These are phyloP conservation scores for Drosophila peninsularis DNA, from an alignment of 2,888 invertebrate genomes.

Conservation along the genomic window DNA sequence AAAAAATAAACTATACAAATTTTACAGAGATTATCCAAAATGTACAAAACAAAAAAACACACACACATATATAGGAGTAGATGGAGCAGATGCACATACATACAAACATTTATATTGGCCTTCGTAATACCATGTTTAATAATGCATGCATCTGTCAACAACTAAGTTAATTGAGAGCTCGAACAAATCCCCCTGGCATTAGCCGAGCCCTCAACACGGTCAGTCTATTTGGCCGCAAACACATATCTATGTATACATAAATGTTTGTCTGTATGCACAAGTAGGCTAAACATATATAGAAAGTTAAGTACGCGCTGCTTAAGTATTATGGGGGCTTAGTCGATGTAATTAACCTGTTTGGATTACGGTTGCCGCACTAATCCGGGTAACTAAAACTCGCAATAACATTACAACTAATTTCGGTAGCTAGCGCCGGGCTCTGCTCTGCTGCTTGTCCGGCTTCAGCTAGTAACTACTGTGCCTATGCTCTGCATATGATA, in stretches of 20 bases:
- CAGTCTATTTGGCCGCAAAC: not conserved
- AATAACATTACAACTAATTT: slow-evolving; percentile 42
- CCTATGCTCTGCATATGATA: slow-evolving; percentile 2
- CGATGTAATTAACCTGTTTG: slow-evolving; percentile 53
- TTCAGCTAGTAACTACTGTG: not conserved
- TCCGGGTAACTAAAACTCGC: slow-evolving; percentile 19
- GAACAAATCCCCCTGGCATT: slow-evolving; percentile 14
- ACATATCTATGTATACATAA: not conserved
- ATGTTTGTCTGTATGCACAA: slow-evolving; percentile 7
- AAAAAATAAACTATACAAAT: slow-evolving; percentile 81
- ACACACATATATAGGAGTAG: slow-evolving; percentile 20
- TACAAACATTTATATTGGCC: slow-evolving; percentile 6
- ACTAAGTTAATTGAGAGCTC: slow-evolving; percentile 23
- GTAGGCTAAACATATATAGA: slow-evolving; percentile 5
- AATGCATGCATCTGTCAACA: not conserved
- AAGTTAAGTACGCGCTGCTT: slow-evolving; percentile 58
- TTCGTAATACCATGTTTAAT: not conserved
- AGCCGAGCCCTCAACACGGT: slow-evolving; percentile 2
- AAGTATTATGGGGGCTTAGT: slow-evolving; percentile 56
- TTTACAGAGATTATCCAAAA: slow-evolving; percentile 74
- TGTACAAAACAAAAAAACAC: slow-evolving; percentile 54
- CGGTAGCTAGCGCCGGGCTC: not conserved
- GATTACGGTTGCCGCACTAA: slow-evolving; percentile 34
- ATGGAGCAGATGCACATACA: slow-evolving; percentile 10
- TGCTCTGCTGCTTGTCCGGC: not conserved